Base-by-base conservation (phyloP, 2,113 vertebrate genomes). In the Aleadryas rufinucha region DNA sequence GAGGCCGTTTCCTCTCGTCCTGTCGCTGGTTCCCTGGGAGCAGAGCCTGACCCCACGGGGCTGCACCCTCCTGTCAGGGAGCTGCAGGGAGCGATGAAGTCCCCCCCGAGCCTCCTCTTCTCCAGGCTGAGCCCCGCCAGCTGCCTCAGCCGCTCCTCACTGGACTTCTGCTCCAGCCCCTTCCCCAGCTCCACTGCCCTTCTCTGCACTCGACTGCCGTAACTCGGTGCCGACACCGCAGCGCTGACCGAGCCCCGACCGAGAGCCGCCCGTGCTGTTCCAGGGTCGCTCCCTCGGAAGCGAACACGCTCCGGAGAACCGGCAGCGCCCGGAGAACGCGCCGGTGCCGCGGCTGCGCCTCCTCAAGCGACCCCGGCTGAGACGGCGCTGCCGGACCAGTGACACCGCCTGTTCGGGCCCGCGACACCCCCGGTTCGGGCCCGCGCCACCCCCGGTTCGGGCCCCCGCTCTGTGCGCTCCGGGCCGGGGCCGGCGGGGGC, bases 1-100 rank as follows among this genome's bases (percentile, higher is more conserved):
- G 28, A n/a, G 44, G 45, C 53, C 8, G 0, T 30, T 23, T 60
- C 8, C 31, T 9, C 31, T 16, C 1, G 3, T 42, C 18, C 44
- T 39, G 33, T 5, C 8, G 3, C 44, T 59, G 66, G 28, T 10
- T 42, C 18, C 26, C 31, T 3, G 45, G 19, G 16, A 65, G 37
- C 16, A 44, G 52, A 52, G 37, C 53, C n/a, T 12, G 53, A 39
- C 13, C 10, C 14, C 21, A 0, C 18, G 26, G 0, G 41, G 11
- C 76, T 10, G 28, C 59, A 35, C 22, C 12, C 37, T 23, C 59
- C 44, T 8, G 23, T 28, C 52, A 28, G 3, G 31, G 44, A 45
- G 10, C 0, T 11, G 44, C 7, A 9, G 27, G 27, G 28, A 11
- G 31, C 2, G 52, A n/a, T 4, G 3, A 72, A 28, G 33, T 10